These are phyloP conservation scores for Rana temporaria DNA, from an alignment of 2,113 vertebrate genomes.

Conservation along the genomic window DNA sequence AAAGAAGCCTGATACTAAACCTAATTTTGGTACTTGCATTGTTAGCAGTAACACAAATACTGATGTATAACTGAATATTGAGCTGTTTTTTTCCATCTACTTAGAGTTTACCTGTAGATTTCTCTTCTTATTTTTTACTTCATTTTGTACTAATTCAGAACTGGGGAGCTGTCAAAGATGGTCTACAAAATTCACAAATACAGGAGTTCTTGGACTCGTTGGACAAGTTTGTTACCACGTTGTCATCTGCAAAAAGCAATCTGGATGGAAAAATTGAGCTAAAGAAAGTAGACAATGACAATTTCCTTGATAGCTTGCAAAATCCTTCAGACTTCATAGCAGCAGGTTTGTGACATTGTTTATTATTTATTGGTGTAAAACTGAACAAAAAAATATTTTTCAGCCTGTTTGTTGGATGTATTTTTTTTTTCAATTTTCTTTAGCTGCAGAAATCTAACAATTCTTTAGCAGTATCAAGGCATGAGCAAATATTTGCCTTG, in stretches of 20 bases:
- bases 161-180: conserved; percentile 75
- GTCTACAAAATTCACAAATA: conserved; percentile 68
- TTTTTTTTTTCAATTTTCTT: too few relatives aligned
- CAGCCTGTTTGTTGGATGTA: too few relatives aligned
- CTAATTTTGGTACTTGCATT: too few relatives aligned
- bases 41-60: too few relatives aligned
- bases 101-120: background rate
- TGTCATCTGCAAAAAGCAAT: conserved; percentile 72
- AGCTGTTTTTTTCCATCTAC: too few relatives aligned
- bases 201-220: conserved; percentile 75
- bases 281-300: conserved; percentile 63
- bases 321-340: conserved; percentile 75
- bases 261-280: conserved; percentile 78
- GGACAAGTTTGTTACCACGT: conserved; percentile 72
- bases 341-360: conserved; percentile 68
- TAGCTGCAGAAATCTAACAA: too few relatives aligned
- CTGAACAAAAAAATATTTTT: too few relatives aligned
- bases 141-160: conserved; percentile 62
- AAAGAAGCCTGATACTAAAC: too few relatives aligned
- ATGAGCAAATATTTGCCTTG: too few relatives aligned
- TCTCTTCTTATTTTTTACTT: background rate
- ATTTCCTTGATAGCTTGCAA: conserved; percentile 67
- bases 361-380: background rate
- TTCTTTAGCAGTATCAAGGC: too few relatives aligned
- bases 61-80: too few relatives aligned